phyloP scores from a whole-genome alignment of 2,888 invertebrate species.

The Plebejus anna region DNA sequence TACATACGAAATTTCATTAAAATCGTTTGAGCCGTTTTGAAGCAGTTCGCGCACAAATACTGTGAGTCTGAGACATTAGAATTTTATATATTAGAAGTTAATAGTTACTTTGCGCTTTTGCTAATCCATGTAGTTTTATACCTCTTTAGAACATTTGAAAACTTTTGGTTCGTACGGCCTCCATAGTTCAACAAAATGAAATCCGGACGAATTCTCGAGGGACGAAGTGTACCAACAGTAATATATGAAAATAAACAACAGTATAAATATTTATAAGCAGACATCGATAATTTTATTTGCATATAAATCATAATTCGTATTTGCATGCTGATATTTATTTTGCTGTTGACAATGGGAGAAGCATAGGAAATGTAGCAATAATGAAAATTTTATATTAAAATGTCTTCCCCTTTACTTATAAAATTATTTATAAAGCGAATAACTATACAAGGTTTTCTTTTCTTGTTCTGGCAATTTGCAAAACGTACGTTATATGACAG shows the following conservation, averaged over 20 bases:
- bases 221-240: not conserved
- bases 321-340: conserved; percentile 23
- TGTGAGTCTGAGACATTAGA: too few relatives aligned
- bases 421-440: too few relatives aligned
- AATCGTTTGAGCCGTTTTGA: too few relatives aligned
- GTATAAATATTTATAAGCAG: conserved; percentile 20
- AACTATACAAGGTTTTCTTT: too few relatives aligned
- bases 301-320: conserved; percentile 25
- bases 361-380: not conserved
- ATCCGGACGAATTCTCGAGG: not conserved
- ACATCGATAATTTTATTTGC: conserved; percentile 26
- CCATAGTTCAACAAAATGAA: not conserved
- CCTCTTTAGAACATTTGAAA: not conserved
- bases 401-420: too few relatives aligned
- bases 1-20: too few relatives aligned
- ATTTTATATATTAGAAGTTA: too few relatives aligned
- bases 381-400: too few relatives aligned
- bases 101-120: not conserved
- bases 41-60: too few relatives aligned
- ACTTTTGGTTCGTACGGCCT: not conserved
- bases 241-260: conserved; percentile 18
- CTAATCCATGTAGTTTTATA: not conserved
- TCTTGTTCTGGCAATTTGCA: too few relatives aligned
- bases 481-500: too few relatives aligned
- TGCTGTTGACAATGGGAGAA: not conserved